These are phyloP conservation scores for Hipparchia semele DNA, from an alignment of 2,888 invertebrate species.

Conservation along the genomic window DNA sequence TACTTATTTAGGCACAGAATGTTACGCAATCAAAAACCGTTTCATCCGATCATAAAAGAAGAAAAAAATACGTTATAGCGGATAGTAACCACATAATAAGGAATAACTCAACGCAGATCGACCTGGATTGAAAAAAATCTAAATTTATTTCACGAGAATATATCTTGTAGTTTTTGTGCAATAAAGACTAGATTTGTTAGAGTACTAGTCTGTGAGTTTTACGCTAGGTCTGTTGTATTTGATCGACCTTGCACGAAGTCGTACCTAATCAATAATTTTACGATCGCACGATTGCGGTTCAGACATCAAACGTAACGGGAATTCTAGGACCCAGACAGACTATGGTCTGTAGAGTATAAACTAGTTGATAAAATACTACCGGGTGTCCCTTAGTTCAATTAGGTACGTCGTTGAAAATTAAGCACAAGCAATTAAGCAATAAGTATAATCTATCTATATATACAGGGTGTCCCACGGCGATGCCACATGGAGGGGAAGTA, in stretches of 20 bases:
- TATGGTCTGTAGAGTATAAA: background rate
- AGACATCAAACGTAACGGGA: constrained; percentile 65
- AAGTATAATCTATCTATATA: too few relatives aligned
- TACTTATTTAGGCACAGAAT: background rate
- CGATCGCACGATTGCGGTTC: constrained; percentile 65
- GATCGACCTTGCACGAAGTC: constrained; percentile 45
- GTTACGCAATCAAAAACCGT: background rate
- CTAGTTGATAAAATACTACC: background rate
- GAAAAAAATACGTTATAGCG: constrained; percentile 35
- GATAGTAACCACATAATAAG: constrained; percentile 36
- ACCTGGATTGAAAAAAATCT: background rate
- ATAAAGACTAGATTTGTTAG: constrained; percentile 30
- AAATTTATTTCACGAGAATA: background rate
- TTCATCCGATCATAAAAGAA: constrained; percentile 20
- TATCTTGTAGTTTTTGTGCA: background rate
- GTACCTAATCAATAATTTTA: constrained; percentile 69
- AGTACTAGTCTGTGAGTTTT: too few relatives aligned
- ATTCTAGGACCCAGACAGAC: background rate
- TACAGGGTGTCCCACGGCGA: too few relatives aligned
- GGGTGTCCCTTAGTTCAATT: too few relatives aligned
- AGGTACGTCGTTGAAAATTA: too few relatives aligned
- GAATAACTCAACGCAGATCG: constrained; percentile 21
- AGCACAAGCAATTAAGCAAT: too few relatives aligned
- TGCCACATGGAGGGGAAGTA: too few relatives aligned
- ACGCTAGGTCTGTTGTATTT: constrained; percentile 24